Evolutionary conservation across 2,113 vertebrate species (phyloP), one percentile per base, ranked within the genome.

Genomic region (Alligator mississippiensis): DNA sequence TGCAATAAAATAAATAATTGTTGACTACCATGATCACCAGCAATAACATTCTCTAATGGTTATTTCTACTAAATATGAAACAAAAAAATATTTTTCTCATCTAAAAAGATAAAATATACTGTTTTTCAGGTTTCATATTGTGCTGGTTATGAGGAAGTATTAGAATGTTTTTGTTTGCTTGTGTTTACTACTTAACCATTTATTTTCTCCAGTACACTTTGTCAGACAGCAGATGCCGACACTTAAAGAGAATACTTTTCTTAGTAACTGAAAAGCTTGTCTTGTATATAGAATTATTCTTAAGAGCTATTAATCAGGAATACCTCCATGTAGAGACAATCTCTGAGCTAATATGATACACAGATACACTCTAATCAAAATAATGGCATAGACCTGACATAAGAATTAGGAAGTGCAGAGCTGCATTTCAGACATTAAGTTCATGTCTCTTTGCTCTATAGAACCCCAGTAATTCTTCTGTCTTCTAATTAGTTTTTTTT

Each of bases 231-330:
- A 90, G 47, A 12, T 16, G 15, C 38, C 78, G 60, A 47, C 17
- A 21, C 57, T 89, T 90, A 9, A 38, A 38, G 47, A 47, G 47
- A 7, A 47, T 77, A 90, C 34, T 30, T 16, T 30, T 87, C 75
- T 81, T 59, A 62, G 80, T 75, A 96, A 92, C 17, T 4, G 18
- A 54, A 92, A 88, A 0, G 1, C 2, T 1, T 77, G 24, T 91
- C 47, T 88, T 94, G 90, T 9, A 96, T 77, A 82, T 81, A 80
- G 47, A 93, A 81, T 77, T 94, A 55, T 61, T 94, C 84, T 68
- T 70, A 80, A 58, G 88, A 28, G 60, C 64, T 91, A 77, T 27
- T 88, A 80, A 88, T 66, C 24, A 81, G 66, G 63, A 76, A 91
- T 91, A 94, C 77, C 2, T 58, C 30, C 79, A 59, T 19, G n/a